Evolutionary conservation across 2,113 vertebrate species (phyloP).

Genomic region (Xiphorhynchus elegans): DNA sequence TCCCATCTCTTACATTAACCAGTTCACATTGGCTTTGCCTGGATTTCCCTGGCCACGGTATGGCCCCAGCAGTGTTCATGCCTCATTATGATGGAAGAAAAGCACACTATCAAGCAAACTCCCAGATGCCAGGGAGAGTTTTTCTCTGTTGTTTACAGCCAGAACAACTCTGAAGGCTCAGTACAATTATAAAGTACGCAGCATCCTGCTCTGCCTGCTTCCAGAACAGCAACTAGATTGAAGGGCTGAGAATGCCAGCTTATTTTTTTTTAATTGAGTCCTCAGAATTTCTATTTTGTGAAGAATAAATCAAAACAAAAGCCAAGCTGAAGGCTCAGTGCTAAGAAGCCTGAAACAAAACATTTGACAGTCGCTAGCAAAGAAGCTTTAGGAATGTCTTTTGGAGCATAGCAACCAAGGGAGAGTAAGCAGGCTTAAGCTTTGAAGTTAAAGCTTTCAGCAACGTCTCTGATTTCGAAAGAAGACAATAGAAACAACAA

Average conservation of each 20-base stretch:
- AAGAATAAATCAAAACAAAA: slow-evolving; percentile 21
- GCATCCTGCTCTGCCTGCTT: neutral
- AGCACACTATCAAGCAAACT: neutral
- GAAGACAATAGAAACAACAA: slow-evolving; percentile 9
- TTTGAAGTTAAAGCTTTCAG: slow-evolving; percentile 56
- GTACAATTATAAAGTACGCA: neutral
- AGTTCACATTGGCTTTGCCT: neutral
- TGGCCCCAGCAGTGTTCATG: neutral
- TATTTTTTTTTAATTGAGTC: slow-evolving; percentile 32
- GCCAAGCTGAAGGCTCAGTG: neutral
- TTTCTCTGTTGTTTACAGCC: neutral
- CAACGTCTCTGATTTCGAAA: slow-evolving; percentile 13
- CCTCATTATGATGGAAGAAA: neutral
- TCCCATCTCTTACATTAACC: neutral
- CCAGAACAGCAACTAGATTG: neutral
- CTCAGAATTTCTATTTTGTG: neutral
- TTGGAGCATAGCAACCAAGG: slow-evolving; percentile 21
- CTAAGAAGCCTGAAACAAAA: slow-evolving; percentile 6
- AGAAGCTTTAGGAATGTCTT: slow-evolving; percentile 17
- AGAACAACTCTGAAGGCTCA: neutral
- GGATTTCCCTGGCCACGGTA: neutral
- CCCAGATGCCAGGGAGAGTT: neutral
- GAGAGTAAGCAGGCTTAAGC: neutral
- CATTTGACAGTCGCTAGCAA: slow-evolving; percentile 19
- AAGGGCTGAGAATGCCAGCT: neutral